Base-by-base conservation (phyloP, 1,140 invertebrate species). In the Dendrolimus kikuchii region DNA sequence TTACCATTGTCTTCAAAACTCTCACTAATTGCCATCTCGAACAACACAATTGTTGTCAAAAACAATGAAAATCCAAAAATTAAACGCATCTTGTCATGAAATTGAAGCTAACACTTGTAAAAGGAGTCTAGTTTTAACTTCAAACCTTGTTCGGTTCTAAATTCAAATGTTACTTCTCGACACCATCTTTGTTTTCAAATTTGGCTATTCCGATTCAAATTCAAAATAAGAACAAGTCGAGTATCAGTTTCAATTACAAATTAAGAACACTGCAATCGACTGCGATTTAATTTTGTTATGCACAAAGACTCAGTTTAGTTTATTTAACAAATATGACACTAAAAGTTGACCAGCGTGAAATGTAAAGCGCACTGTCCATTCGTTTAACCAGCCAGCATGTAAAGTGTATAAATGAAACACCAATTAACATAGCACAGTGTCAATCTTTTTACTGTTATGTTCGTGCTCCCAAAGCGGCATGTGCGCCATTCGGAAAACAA, bases 351-450 rank as follows among this genome's bases (percentile, higher is more conserved):
- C 49, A 60, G 57, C 38, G 48, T 59, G 55, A 74, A 72, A 68
- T 68, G 48, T 64, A 64, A 62, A 65, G 68, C 62, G 53, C 46
- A 81, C 78, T 79, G 77, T 60, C 56, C 53, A 51, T 66, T 64
- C 68, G 51, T 41, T 64, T 60, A 57, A 51, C 57, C 55, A 58
- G 45, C 55, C 53, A 53, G 43, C 68, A 51, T 66, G 57, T 57
- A 62, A 71, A 53, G 46, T 73, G 68, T 72, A 71, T 71, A 74
- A 76, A 76, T 75, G 70, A 75, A 75, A 68, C 62, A 57, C 51
- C 71, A 81, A 77, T 85, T 85, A 85, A 79, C 81, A 81, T 71
- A 65, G 68, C 57, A 23, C 55, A 60, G 66, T 74, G 77, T 74
- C 74, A 80, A 78, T 60, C 54, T 55, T 53, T 66, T 67, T 62